Evolutionary conservation across 2,888 invertebrate species (phyloP), one percentile per base, ranked within the genome.

Genomic region (Tenthredo mesomela): DNA sequence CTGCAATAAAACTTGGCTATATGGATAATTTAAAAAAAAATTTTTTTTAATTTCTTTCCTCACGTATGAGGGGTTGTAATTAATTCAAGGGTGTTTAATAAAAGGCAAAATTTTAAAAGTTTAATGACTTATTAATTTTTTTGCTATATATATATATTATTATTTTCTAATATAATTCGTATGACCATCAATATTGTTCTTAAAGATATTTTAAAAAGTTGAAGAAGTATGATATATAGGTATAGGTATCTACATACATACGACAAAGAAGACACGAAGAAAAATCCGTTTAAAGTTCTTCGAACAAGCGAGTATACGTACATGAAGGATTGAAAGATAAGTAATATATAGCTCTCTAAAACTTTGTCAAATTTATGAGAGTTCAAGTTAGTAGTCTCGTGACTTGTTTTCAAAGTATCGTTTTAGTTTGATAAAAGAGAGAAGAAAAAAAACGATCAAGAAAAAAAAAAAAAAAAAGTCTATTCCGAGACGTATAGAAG

Each of bases 391-490:
- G 21, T 43, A 21, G 18, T 43, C 37, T 25, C 9, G 70, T 25
- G 70, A 73, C 73, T 73, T 73, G 73, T 73, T 73, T 73, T 21
- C 73, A 7, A 73, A 73, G 73, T 73, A 73, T 73, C 73, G 73
- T 43, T 43, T 25, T 25, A 73, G 43, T 73, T 43, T 43, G 10
- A 73, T 73, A 73, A 40, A 4, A 47, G 15, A 47, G 12, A 15
- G 15, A 0, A 4, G 3, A 47, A 47, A 47, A 15, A 2, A 12
- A 29, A 29, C 29, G 29, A 29, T 2, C 29, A 3, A 15, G 3
- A 47, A 47, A 15, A 15, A 2, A 3, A 47, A 47, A 47, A 15
- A 15, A 47, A 47, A 43, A 47, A 47, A 47, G 12, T 47, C 47
- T 47, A 47, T 43, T 5, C 7, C 7, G 43, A 43, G 12, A 12